Conservation (phyloP, 2,113 vertebrate species). For the Nothocercus nigrocapillus region DNA sequence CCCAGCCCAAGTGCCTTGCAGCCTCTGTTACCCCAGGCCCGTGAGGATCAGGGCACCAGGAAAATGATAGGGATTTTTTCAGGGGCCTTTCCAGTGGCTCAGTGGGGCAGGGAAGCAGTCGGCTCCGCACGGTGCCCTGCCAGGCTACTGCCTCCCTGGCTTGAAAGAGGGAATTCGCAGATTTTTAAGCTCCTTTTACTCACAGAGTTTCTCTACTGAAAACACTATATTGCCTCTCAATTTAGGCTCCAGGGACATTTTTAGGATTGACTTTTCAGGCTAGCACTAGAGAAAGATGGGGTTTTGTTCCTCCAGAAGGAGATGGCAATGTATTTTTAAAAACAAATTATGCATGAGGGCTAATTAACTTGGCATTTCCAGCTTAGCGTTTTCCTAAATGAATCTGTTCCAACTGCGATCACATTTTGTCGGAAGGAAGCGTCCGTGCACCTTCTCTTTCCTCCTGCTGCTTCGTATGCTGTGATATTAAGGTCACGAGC, state of each 20-base stretch:
- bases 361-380: constrained; percentile 69
- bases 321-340: neutral
- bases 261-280: neutral
- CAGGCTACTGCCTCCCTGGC: neutral
- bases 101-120: neutral
- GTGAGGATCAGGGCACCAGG: neutral
- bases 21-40: neutral
- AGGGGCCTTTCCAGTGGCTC: neutral
- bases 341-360: neutral
- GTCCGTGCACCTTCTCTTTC: neutral
- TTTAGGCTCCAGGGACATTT: neutral
- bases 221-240: neutral
- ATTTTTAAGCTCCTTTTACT: neutral
- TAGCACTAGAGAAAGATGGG: constrained; percentile 18
- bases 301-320: constrained; percentile 13
- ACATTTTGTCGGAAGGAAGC: neutral
- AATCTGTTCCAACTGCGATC: constrained; percentile 13
- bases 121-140: neutral
- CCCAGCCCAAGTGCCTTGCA: rapidly evolving
- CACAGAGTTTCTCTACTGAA: neutral
- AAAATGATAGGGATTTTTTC: neutral
- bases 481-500: neutral
- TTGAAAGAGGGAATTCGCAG: neutral
- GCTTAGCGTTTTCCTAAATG: constrained; percentile 11
- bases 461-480: neutral